phyloP scores from a whole-genome alignment of 1,140 invertebrate species.

The Sesamia nonagrioides region DNA sequence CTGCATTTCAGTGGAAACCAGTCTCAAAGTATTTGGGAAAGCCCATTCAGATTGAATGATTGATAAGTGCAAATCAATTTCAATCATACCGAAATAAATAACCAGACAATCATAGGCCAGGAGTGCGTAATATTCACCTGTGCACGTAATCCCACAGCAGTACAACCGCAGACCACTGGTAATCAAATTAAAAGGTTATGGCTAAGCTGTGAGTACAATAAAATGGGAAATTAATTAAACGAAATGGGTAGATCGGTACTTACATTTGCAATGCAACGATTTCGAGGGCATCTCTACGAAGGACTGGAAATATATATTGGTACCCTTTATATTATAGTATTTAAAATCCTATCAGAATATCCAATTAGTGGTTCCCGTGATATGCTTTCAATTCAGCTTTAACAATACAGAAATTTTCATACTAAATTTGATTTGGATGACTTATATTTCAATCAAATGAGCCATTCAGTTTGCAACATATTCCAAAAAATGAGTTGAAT shows the following conservation, averaged over 20 bases:
- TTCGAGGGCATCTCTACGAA: too few species aligned
- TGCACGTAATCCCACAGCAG: constrained; percentile 33
- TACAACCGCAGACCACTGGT: constrained; percentile 54
- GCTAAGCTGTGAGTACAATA: constrained; percentile 27
- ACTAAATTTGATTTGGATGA: background rate
- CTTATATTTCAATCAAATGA: background rate
- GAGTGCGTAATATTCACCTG: background rate
- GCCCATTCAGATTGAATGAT: too few species aligned
- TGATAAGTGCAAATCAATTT: too few species aligned
- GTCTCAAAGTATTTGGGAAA: too few species aligned
- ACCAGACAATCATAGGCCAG: constrained; percentile 6
- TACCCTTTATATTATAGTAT: background rate
- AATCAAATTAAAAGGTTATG: constrained; percentile 61
- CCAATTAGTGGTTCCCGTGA: background rate
- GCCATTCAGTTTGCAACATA: background rate
- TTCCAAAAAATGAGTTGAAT: background rate
- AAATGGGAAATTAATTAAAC: constrained; percentile 38
- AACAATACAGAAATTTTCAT: background rate
- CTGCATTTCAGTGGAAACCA: too few species aligned
- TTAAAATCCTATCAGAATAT: background rate
- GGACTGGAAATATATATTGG: too few species aligned
- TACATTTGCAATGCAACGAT: background rate
- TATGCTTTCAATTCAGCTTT: background rate
- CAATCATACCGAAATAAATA: constrained; percentile 29
- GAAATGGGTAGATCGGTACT: constrained; percentile 22